These are phyloP conservation scores for Scolopax bukidnonensis DNA, from an alignment of 2,797 vertebrate genomes.

Conservation along the genomic window DNA sequence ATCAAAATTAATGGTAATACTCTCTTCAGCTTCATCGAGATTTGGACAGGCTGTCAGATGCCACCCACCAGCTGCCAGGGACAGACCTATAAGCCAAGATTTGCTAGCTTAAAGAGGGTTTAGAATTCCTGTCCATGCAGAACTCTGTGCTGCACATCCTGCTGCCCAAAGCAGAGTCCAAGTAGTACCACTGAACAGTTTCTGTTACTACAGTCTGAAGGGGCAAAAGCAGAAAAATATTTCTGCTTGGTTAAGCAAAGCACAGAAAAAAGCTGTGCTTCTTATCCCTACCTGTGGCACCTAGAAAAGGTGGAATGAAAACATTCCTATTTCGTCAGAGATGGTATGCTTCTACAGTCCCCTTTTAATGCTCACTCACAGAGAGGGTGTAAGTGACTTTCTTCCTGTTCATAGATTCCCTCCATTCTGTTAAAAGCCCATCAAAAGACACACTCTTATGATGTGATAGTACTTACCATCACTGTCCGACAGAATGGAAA, in stretches of 20 bases:
- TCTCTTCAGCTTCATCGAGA: not conserved
- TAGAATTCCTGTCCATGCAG: not conserved
- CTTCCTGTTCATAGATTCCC: not conserved
- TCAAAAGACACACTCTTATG: not conserved
- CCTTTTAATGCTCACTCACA: not conserved
- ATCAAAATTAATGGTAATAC: not conserved
- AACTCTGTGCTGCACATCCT: not conserved
- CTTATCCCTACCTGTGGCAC: not conserved
- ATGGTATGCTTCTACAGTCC: not conserved
- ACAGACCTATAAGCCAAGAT: not conserved
- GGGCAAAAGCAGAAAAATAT: not conserved
- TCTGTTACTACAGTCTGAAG: not conserved
- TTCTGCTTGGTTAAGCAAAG: not conserved
- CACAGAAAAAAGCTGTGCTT: not conserved
- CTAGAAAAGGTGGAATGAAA: not conserved
- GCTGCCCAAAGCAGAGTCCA: not conserved
- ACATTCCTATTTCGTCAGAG: not conserved
- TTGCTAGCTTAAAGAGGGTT: not conserved
- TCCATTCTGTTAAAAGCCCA: not conserved
- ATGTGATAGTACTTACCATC: constrained; percentile 86
- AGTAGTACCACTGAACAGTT: not conserved
- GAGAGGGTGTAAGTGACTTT: not conserved
- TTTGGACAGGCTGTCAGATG: not conserved
- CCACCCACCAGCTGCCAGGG: not conserved
- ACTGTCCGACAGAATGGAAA: constrained; percentile 92